These are phyloP conservation scores for Hycleus phaleratus DNA, from an alignment of 1,140 invertebrate species.

Conservation along the genomic window DNA sequence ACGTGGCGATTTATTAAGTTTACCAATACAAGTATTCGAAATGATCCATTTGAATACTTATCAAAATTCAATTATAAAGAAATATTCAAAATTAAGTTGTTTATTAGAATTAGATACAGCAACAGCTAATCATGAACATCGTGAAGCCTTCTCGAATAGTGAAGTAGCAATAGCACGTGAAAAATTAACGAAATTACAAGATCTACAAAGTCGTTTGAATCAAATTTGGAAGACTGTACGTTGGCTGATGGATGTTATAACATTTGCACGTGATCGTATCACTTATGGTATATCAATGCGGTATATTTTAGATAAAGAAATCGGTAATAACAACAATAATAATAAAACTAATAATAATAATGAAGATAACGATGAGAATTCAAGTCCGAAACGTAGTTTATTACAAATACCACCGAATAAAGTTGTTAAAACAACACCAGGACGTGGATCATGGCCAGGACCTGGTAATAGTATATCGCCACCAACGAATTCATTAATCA, in stretches of 20 bases:
- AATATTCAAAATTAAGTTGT: constrained; percentile 85
- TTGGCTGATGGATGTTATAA: constrained; percentile 92
- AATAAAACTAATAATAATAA: constrained; percentile 8
- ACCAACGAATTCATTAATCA: constrained; percentile 42
- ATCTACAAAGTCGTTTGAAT: constrained; percentile 74
- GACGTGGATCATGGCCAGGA: constrained; percentile 74
- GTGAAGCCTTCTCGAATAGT: constrained; percentile 86
- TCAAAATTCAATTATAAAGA: constrained; percentile 75
- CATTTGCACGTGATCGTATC: constrained; percentile 76
- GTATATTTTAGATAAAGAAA: constrained; percentile 44
- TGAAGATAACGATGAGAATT: no score
- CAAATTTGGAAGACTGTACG: constrained; percentile 83
- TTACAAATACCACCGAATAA: constrained; percentile 62
- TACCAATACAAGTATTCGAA: constrained; percentile 85
- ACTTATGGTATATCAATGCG: constrained; percentile 35
- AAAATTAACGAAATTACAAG: constrained; percentile 69
- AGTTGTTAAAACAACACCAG: constrained; percentile 64
- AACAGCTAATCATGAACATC: constrained; percentile 81
- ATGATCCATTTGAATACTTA: constrained; percentile 91
- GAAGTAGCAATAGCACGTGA: constrained; percentile 82
- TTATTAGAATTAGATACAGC: constrained; percentile 87
- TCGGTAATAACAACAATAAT: constrained; percentile 21
- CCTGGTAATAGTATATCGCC: constrained; percentile 52
- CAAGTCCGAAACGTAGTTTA: constrained; percentile 41
- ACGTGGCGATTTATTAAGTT: constrained; percentile 68